Evolutionary conservation across 2,888 invertebrate genomes (phyloP).

Genomic region (Drosophila mimica): DNA sequence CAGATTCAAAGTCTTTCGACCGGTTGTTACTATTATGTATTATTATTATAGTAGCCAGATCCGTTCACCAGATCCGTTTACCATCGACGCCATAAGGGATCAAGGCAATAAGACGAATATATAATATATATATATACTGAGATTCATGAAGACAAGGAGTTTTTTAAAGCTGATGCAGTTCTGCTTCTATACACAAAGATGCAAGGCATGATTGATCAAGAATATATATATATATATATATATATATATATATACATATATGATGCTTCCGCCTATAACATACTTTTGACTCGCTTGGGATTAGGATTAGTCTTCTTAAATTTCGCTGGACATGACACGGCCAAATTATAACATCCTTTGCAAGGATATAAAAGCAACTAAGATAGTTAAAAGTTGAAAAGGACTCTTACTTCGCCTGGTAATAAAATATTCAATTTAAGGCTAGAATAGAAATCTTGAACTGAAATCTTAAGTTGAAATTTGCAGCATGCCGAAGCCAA

Average conservation of each 20-base stretch:
- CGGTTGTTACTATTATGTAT: no score
- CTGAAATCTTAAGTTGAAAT: conserved; percentile 24
- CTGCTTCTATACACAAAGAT: not conserved
- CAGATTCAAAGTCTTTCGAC: no score
- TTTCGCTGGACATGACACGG: not conserved
- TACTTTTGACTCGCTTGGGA: not conserved
- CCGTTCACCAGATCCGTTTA: no score
- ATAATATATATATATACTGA: no score
- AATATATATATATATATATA: not conserved
- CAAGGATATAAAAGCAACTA: not conserved
- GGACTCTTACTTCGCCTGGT: no score
- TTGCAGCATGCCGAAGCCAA: conserved; percentile 14
- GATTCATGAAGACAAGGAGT: no score
- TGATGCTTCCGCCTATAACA: not conserved
- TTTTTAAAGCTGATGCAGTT: not conserved
- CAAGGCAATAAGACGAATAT: no score
- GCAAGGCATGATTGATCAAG: not conserved
- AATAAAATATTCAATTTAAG: conserved; percentile 40
- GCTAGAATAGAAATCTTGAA: conserved; percentile 16
- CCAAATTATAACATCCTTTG: not conserved
- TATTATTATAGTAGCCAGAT: no score
- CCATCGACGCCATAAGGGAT: no score
- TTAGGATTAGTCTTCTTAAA: not conserved
- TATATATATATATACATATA: not conserved
- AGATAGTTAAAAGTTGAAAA: not conserved